Evolutionary conservation across 2,113 vertebrate species (phyloP).

Genomic region (Sinocyclocheilus rhinocerous): DNA sequence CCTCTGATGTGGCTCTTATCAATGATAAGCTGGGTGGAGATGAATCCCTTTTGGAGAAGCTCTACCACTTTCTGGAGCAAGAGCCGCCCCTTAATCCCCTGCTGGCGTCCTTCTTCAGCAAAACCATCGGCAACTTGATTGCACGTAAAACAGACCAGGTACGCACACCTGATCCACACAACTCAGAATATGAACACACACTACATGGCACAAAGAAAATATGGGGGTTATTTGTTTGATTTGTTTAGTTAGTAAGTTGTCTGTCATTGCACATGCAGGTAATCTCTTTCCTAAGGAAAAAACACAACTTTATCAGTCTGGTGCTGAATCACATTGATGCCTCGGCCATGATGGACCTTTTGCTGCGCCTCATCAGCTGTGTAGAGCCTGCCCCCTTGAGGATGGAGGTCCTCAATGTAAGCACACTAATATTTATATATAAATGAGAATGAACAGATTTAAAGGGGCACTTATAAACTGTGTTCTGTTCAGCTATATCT

Average conservation of each 20-base stretch:
- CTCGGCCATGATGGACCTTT: slow-evolving; percentile 96
- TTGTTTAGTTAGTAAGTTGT: background rate
- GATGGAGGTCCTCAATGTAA: slow-evolving; percentile 91
- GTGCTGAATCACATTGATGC: slow-evolving; percentile 93
- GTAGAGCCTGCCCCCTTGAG: slow-evolving; percentile 89
- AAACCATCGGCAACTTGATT: slow-evolving; percentile 94
- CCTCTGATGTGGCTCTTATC: slow-evolving; percentile 91
- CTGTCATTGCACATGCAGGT: slow-evolving; percentile 76
- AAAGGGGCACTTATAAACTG: background rate
- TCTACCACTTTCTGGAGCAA: slow-evolving; percentile 89
- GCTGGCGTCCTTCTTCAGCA: slow-evolving; percentile 98
- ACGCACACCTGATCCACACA: background rate
- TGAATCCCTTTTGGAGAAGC: slow-evolving; percentile 84
- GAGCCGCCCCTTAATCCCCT: slow-evolving; percentile 93
- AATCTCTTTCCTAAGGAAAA: slow-evolving; percentile 88
- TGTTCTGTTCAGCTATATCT: background rate
- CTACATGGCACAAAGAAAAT: background rate
- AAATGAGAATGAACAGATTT: background rate
- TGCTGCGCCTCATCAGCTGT: slow-evolving; percentile 93
- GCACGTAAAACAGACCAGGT: slow-evolving; percentile 96
- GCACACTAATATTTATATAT: slow-evolving; percentile 45
- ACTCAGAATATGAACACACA: background rate
- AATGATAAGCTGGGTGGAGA: slow-evolving; percentile 92
- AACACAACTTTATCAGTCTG: slow-evolving; percentile 87
- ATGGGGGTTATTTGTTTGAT: background rate